Evolutionary conservation across 2,888 invertebrate species (phyloP), one percentile per base, ranked within the genome.

Genomic region (Xiphydria camelus): DNA sequence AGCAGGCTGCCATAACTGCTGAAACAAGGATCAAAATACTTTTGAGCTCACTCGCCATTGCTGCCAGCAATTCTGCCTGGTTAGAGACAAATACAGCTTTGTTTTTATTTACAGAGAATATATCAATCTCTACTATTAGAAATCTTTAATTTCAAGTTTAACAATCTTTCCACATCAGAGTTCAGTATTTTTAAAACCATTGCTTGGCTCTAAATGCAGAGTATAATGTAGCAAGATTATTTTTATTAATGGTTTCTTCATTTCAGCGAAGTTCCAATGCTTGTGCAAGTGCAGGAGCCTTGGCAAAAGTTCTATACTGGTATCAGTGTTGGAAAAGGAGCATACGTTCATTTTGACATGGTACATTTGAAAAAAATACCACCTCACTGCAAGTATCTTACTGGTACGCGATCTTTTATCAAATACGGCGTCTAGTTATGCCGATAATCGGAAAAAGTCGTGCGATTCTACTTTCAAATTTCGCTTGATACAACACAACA

Each of bases 291-390:
- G 17, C 82, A 88, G 61, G 88, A 90, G 68, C 83, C 83, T 54
- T 89, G 89, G 85, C 89, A 93, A 66, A 84, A 87, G 40, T 85
- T 86, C 64, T 93, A 85, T 70, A 73, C 87, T 38, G 97, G 97
- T 4, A 83, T 91, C 5, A 88, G 87, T 62, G 85, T 92, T 68
- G 85, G 86, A 15, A 85, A 83, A 61, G 88, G 89, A 34, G 80
- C 86, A 31, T 83, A 89, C 57, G 86, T 89, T n/a, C 87, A 87
- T 68, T 94, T 91, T 75, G 91, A 96, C 68, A 91, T 94, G 80
- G 88, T 93, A 36, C 90, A 94, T 70, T 79, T 97, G 49, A 87
- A 87, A 67, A 82, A 84, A 56, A 84, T 88, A 42, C 92, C 94
- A 1, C 80, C 83, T 17, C 88, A 91, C 61, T 93, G 89, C 66